Base-by-base conservation (phyloP, 2,888 invertebrate species). In the Orthonevra nobilis region DNA sequence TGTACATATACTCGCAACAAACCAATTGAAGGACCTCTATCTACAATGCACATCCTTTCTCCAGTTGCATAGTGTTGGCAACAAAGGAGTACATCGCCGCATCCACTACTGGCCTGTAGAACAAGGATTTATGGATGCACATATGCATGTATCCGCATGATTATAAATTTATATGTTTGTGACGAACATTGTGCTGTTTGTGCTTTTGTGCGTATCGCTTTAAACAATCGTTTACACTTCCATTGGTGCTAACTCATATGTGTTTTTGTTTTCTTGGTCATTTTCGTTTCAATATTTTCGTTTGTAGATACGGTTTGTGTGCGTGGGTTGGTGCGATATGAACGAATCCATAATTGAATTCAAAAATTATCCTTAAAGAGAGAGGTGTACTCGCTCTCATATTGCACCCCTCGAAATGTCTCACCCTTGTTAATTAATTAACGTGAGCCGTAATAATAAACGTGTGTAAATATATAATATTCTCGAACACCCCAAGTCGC, bases 231-330 rank as follows among this genome's bases (percentile, higher is more conserved):
- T 70, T 70, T 56, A 69, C 69, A 50, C 69, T 70, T 69, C 61
- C 63, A 56, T 75, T 63, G 70, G 69, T 75, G 63, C 75, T 75
- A 40, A 69, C 56, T 63, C 75, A 63, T 50, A 70, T 63, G 61
- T 70, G 69, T 50, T 75, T 70, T n/a, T n/a, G n/a, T n/a, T n/a
- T n/a, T n/a, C n/a, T n/a, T 63, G 75, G 75, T 70, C 70, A 75
- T 75, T 70, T 75, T 50, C 28, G 42, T 69, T 69, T 60, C 64
- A 46, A 68, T 68, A 46, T 61, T 60, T 68, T 40, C 34, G 15
- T 56, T 63, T 28, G 7, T 26, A 19, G 3, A 44, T 52, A 54
- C 23, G 23, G 23, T 23, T 3, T 23, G 23, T 3, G 23, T 23
- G 23, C 3, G 23, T 23, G 5, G 5, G 14, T 23, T 17, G 26